Conservation (phyloP, 1,140 invertebrate genomes). For the Bombus waltoni region DNA sequence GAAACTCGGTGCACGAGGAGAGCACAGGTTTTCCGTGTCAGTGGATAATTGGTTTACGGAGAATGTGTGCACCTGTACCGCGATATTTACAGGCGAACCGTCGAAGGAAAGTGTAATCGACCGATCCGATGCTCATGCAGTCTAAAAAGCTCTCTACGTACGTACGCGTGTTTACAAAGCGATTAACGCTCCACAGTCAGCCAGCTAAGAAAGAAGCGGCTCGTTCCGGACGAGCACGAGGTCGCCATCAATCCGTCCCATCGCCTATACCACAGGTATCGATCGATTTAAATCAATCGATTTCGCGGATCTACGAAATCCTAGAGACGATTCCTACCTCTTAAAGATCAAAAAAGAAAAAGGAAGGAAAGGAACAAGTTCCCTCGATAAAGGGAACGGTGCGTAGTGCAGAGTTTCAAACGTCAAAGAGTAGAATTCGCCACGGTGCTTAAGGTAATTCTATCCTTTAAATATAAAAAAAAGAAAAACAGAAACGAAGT, state of each 20-base stretch:
- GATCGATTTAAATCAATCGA: background rate
- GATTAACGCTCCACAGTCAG: constrained; percentile 3
- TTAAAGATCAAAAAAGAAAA: background rate
- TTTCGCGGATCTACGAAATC: background rate
- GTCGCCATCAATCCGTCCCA: background rate
- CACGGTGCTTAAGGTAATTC: no score
- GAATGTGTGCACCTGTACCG: constrained; percentile 41
- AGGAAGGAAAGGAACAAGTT: background rate
- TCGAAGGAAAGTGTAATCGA: constrained; percentile 63
- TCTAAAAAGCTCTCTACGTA: constrained; percentile 21
- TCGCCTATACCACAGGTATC: background rate
- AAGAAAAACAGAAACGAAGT: background rate
- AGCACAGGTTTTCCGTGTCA: constrained; percentile 61
- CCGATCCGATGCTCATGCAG: constrained; percentile 63
- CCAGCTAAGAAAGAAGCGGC: no score
- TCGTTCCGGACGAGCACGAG: background rate
- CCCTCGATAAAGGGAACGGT: no score
- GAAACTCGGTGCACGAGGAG: constrained; percentile 58
- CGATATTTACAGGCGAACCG: constrained; percentile 52
- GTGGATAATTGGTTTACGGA: constrained; percentile 62
- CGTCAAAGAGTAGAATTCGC: no score
- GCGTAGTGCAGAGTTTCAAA: no score
- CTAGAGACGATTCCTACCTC: background rate
- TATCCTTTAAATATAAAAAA: no score
- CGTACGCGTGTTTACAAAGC: constrained; percentile 35